Conservation (phyloP, 2,797 vertebrate species). For the Acanthiza pusilla region DNA sequence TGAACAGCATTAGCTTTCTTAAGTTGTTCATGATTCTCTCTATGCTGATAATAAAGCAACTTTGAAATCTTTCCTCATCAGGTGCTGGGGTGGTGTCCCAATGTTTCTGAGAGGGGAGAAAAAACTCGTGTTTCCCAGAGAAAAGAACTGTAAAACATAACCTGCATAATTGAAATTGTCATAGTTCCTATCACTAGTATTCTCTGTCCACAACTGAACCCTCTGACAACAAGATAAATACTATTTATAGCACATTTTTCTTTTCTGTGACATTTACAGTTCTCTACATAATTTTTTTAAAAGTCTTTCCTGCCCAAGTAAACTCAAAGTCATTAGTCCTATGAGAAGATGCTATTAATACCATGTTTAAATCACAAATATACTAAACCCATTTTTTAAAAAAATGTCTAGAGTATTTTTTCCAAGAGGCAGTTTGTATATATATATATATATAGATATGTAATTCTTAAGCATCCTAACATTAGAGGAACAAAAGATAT, state of each 20-base stretch:
- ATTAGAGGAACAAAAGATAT: background rate
- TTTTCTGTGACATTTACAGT: background rate
- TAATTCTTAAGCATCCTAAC: background rate
- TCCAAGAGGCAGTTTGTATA: background rate
- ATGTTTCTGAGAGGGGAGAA: background rate
- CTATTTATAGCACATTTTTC: background rate
- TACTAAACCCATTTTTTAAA: background rate
- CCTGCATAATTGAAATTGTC: background rate
- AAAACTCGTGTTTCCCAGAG: rapidly evolving
- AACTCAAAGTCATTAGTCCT: background rate
- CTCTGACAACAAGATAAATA: background rate
- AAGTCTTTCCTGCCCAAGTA: background rate
- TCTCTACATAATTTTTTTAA: background rate
- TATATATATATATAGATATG: background rate
- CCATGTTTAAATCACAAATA: background rate
- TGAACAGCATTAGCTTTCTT: background rate
- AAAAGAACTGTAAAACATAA: background rate
- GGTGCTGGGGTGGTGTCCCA: background rate
- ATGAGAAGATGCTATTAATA: background rate
- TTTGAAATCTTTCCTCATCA: background rate
- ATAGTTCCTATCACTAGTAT: background rate
- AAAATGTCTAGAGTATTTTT: background rate
- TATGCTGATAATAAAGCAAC: background rate
- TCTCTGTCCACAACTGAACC: background rate
- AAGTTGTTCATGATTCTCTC: background rate